Base-by-base conservation (phyloP, 2,888 invertebrate species). In the Nesidiocoris tenuis region DNA sequence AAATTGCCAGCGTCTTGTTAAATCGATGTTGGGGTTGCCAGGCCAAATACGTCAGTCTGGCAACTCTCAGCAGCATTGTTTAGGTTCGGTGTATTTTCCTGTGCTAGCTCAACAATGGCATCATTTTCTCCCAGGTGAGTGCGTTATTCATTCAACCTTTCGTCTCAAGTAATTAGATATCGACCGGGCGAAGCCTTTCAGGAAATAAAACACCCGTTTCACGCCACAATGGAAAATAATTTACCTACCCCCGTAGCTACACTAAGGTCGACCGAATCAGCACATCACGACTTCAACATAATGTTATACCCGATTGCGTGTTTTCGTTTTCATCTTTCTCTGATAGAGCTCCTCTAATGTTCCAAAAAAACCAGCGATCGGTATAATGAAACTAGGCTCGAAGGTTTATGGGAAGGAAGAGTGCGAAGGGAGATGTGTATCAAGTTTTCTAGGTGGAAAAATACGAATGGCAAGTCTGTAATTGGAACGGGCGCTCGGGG, bases 51-150 rank as follows among this genome's bases (percentile, higher is more conserved):
- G 39, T 7, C 39, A n/a, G 39, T 39, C 39, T 7, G 39, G 39
- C 5, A 12, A n/a, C 16, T 39, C 25, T 18, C 55, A 12, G 2
- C 67, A 25, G 39, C 55, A 18, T 67, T 67, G 55, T 54, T 67
- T 67, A 55, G 55, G 55, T 9, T 21, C 65, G 21, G n/a, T 17
- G 21, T 66, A 18, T 67, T 67, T 25, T 67, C 23, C 54, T 55
- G 21, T 67, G 17, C 18, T 17, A 55, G 54, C 67, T 21, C 67
- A 55, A 71, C 71, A 71, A 71, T 71, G 71, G 71, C 61, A 39
- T 70, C 68, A 18, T 71, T 61, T 39, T 71, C 71, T 22, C 61
- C 71, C 18, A 24, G 71, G 71, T 71, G 71, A 71, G 71, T 71
- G 71, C 39, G 61, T 71, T 71, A 71, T 61, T 17, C 57, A 23